phyloP scores from a whole-genome alignment of 2,797 vertebrate genomes.

The Acanthornis magna region DNA sequence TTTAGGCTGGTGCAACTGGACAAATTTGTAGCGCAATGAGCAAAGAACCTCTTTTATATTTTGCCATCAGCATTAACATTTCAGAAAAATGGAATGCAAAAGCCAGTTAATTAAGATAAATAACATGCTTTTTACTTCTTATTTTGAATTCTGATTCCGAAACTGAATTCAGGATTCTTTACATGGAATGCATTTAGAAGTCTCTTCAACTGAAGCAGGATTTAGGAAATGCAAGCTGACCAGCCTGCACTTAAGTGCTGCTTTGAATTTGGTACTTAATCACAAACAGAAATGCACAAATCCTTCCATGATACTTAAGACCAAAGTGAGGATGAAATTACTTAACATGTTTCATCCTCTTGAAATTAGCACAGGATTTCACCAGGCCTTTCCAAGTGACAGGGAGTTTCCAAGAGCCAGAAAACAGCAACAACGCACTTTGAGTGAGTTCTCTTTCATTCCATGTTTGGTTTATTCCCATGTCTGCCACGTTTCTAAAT shows the following conservation, averaged over 20 bases:
- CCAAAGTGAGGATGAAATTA: not conserved
- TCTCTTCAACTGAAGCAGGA: not conserved
- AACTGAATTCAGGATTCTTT: not conserved
- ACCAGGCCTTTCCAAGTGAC: not conserved
- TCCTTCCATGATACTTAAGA: not conserved
- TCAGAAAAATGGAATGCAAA: not conserved
- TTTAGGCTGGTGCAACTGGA: not conserved
- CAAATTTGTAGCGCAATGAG: not conserved
- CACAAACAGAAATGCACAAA: not conserved
- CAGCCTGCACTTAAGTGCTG: not conserved
- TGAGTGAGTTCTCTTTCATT: not conserved
- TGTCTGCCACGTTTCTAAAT: not conserved
- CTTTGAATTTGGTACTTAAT: not conserved
- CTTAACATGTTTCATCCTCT: not conserved
- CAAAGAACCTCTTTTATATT: slow-evolving; percentile 1
- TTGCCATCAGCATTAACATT: not conserved
- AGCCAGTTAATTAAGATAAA: slow-evolving; percentile 13
- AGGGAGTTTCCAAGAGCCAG: not conserved
- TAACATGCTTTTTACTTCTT: not conserved
- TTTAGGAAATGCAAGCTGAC: not conserved
- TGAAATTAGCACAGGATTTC: not conserved
- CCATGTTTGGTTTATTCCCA: not conserved
- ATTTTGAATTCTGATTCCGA: not conserved
- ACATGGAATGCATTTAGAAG: not conserved
- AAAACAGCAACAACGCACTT: not conserved